phyloP scores from a whole-genome alignment of 1,140 invertebrate genomes.

The Augochlora pura region DNA sequence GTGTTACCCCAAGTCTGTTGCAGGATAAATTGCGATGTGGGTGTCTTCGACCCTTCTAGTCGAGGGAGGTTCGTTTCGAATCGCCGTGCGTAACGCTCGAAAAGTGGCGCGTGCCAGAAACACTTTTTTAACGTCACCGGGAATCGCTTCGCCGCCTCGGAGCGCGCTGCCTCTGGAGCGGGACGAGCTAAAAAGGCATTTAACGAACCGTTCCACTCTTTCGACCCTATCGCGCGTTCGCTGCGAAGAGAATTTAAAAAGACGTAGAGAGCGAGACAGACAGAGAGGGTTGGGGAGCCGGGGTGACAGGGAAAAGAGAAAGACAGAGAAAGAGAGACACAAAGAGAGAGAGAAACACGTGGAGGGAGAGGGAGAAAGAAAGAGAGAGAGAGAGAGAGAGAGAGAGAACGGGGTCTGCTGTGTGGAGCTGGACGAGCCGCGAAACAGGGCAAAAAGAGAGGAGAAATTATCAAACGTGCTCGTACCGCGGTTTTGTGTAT shows the following conservation, averaged over 20 bases:
- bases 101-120: conserved; percentile 49
- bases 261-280: conserved; percentile 27
- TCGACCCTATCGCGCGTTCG: conserved; percentile 52
- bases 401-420: neutral
- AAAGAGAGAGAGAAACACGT: conserved; percentile 21
- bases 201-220: conserved; percentile 64
- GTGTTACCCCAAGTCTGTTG: conserved; percentile 52
- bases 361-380: neutral
- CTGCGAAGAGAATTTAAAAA: conserved; percentile 62
- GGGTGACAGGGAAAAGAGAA: neutral
- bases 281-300: neutral
- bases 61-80: conserved; percentile 46
- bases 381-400: conserved; percentile 31
- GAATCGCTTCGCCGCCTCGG: conserved; percentile 50
- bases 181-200: conserved; percentile 59
- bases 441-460: neutral
- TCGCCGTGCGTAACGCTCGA: conserved; percentile 42
- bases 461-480: conserved; percentile 51
- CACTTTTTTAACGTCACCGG: conserved; percentile 56
- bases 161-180: conserved; percentile 46
- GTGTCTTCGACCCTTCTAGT: conserved; percentile 46
- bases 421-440: too few species aligned
- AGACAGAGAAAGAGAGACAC: conserved; percentile 9
- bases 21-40: conserved; percentile 49
- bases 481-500: conserved; percentile 9